Evolutionary conservation across 1,140 invertebrate genomes (phyloP).

Genomic region (Penaeus japonicus): DNA sequence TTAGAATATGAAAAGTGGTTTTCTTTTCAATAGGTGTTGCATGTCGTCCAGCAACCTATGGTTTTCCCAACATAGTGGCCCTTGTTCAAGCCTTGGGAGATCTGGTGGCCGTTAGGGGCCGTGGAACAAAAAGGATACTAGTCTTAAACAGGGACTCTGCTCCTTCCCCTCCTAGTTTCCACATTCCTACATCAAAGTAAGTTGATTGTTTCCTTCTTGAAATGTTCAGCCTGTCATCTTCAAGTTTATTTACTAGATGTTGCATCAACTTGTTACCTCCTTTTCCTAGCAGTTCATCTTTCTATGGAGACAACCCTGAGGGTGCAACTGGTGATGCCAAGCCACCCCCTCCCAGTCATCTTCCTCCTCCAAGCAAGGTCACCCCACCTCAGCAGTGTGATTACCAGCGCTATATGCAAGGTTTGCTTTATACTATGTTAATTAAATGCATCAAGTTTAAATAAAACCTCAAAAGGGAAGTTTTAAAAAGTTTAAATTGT

Average conservation of each 20-base stretch:
- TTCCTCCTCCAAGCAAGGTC: background rate
- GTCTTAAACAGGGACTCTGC: constrained; percentile 33
- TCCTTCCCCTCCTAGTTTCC: constrained; percentile 2
- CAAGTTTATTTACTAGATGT: background rate
- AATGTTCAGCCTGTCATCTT: background rate
- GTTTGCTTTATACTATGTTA: background rate
- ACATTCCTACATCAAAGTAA: constrained; percentile 4
- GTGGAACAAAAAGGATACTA: constrained; percentile 54
- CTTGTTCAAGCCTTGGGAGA: constrained; percentile 71
- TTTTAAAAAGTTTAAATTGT: too few relatives aligned
- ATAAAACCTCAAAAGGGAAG: too few relatives aligned
- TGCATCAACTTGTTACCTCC: background rate
- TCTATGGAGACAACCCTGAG: background rate
- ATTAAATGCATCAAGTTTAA: background rate
- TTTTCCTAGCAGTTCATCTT: background rate
- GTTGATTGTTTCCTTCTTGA: background rate
- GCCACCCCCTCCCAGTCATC: background rate
- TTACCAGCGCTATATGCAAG: constrained; percentile 24
- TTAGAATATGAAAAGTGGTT: background rate
- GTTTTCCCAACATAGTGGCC: constrained; percentile 67
- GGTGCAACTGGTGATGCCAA: background rate
- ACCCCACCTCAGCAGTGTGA: constrained; percentile 10
- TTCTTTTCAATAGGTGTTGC: constrained; percentile 63
- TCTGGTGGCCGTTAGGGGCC: constrained; percentile 66
- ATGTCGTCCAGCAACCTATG: constrained; percentile 69